These are phyloP conservation scores for Tonatia bakeri DNA, from an alignment of 2,113 vertebrate genomes.

Conservation along the genomic window DNA sequence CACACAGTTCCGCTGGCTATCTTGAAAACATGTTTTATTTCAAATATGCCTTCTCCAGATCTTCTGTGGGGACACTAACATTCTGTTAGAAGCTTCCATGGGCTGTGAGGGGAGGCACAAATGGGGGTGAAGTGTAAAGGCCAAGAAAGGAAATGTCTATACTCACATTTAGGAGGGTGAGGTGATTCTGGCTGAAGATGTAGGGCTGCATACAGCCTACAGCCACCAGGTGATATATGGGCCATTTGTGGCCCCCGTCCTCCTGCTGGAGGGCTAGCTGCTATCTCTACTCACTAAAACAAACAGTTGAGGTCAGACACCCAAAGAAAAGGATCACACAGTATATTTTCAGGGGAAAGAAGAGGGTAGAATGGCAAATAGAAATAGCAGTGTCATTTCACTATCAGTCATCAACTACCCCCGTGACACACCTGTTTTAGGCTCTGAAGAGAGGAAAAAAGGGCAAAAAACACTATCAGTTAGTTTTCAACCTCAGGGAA, in stretches of 20 bases:
- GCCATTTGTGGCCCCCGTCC: not conserved
- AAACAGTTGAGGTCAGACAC: not conserved
- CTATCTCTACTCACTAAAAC: not conserved
- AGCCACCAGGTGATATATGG: not conserved
- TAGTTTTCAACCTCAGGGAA: not conserved
- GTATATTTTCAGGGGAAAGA: not conserved
- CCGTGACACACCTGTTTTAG: not conserved
- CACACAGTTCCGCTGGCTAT: not conserved
- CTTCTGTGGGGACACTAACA: not conserved
- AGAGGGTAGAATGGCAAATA: not conserved
- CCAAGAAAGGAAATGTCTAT: not conserved
- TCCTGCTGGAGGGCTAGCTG: not conserved
- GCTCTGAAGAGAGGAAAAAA: not conserved
- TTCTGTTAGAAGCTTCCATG: not conserved
- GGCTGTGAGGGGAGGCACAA: not conserved
- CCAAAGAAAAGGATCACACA: not conserved
- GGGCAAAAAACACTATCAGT: not conserved
- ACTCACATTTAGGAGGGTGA: not conserved
- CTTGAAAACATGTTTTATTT: not conserved
- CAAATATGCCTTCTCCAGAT: not conserved
- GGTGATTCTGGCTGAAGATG: not conserved
- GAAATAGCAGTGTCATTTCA: not conserved
- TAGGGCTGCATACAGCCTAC: not conserved
- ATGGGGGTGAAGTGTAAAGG: not conserved
- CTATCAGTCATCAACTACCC: not conserved